A percentile compares a stretch with the other conserved stretches of the same genome.
phyloP scores from a whole-genome alignment of 2,113 vertebrate species.

The Panurus biarmicus region DNA sequence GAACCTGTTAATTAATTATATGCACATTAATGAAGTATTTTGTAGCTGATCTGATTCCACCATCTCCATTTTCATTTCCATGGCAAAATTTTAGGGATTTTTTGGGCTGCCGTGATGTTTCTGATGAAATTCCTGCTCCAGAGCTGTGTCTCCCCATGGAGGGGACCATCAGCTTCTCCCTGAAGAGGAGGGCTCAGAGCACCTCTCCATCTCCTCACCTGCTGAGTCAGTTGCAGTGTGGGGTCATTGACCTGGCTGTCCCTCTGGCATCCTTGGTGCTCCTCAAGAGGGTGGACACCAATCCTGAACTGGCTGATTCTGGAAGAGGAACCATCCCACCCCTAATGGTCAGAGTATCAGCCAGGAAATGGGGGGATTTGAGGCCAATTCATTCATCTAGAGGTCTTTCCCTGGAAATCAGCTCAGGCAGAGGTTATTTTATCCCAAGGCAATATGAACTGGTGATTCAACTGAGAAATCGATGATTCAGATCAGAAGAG shows the following conservation, averaged over 20 bases:
- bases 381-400: neutral
- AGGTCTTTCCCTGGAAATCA: neutral
- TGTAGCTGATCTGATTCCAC: neutral
- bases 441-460: neutral
- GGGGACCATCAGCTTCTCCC: neutral
- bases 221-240: neutral
- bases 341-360: neutral
- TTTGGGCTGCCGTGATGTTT: neutral
- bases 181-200: too few species aligned
- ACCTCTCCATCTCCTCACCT: neutral
- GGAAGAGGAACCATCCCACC: neutral
- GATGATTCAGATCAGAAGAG: neutral
- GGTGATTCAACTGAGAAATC: neutral
- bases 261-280: neutral
- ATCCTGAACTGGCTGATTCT: neutral
- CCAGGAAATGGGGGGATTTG: neutral
- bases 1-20: neutral
- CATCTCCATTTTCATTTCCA: neutral
- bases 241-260: neutral
- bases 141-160: neutral
- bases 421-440: neutral
- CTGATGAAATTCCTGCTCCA: accelerated
- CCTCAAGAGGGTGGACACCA: neutral
- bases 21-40: neutral
- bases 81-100: neutral